These are phyloP conservation scores for Momotus momota DNA, from an alignment of 2,797 vertebrate species.

Conservation along the genomic window DNA sequence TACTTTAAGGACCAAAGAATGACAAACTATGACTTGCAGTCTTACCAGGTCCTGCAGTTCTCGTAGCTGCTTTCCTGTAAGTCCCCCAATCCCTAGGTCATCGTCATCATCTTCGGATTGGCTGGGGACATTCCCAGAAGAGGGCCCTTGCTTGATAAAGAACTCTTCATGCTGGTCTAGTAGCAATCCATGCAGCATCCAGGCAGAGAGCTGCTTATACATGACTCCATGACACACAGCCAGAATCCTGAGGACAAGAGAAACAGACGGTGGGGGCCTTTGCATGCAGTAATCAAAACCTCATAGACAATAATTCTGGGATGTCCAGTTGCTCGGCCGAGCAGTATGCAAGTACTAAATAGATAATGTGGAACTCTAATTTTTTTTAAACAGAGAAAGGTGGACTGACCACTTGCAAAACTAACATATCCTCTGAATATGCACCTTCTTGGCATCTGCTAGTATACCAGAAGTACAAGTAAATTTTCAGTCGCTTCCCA, in stretches of 20 bases:
- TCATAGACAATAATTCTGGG: not conserved
- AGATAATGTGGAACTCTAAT: not conserved
- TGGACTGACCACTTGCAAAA: not conserved
- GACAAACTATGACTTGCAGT: not conserved
- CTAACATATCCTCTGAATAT: not conserved
- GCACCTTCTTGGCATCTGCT: not conserved
- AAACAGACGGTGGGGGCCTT: not conserved
- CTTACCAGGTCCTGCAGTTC: constrained; percentile 97
- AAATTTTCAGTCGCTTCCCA: not conserved
- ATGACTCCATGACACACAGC: constrained; percentile 97
- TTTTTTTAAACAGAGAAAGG: not conserved
- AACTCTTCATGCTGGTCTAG: constrained; percentile 97
- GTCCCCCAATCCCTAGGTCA: constrained; percentile 93
- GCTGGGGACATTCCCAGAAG: constrained; percentile 85
- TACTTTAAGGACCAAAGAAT: not conserved
- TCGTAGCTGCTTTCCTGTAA: constrained; percentile 94
- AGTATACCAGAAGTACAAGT: not conserved
- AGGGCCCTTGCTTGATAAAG: constrained; percentile 94
- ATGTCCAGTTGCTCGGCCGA: not conserved
- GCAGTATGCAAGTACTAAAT: not conserved
- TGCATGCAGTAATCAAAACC: not conserved
- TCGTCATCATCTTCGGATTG: constrained; percentile 96
- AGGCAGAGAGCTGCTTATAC: constrained; percentile 98
- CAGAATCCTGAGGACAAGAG: constrained; percentile 84
- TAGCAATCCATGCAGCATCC: constrained; percentile 97